Evolutionary conservation across 2,888 invertebrate genomes (phyloP).

Genomic region (Orchestes rusci): DNA sequence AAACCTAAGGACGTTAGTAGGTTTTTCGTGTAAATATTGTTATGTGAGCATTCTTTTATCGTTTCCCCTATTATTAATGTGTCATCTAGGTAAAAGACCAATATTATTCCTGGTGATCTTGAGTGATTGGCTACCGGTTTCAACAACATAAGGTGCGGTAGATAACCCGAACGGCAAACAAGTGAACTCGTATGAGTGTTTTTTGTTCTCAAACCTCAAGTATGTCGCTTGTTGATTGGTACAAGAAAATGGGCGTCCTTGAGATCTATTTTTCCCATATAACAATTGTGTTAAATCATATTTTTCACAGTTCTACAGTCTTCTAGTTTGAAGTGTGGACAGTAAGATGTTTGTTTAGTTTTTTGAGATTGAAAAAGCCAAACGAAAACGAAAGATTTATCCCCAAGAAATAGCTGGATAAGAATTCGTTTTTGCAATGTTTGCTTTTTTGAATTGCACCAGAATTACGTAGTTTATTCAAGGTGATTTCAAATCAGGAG

Average conservation of each 20-base stretch:
- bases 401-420: too few relatives aligned
- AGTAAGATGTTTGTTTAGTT: too few relatives aligned
- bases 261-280: constrained; percentile 18
- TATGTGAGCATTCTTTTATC: background rate
- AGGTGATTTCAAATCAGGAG: too few relatives aligned
- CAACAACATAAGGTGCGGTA: constrained; percentile 28
- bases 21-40: background rate
- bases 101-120: too few relatives aligned
- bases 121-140: constrained; percentile 26
- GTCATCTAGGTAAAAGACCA: too few relatives aligned
- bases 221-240: constrained; percentile 23
- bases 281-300: constrained; percentile 20
- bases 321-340: constrained; percentile 31
- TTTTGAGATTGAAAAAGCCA: too few relatives aligned
- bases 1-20: background rate
- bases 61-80: too few relatives aligned
- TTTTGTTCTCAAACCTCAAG: constrained; percentile 27
- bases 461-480: too few relatives aligned
- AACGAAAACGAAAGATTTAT: too few relatives aligned
- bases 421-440: too few relatives aligned
- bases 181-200: constrained; percentile 26
- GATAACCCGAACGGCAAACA: constrained; percentile 29
- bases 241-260: constrained; percentile 29
- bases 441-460: too few relatives aligned
- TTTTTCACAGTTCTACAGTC: constrained; percentile 24